A percentile compares a stretch with the other conserved stretches of the same genome.
Conservation (phyloP, 2,888 invertebrate species). For the Apodemia hepburni region DNA sequence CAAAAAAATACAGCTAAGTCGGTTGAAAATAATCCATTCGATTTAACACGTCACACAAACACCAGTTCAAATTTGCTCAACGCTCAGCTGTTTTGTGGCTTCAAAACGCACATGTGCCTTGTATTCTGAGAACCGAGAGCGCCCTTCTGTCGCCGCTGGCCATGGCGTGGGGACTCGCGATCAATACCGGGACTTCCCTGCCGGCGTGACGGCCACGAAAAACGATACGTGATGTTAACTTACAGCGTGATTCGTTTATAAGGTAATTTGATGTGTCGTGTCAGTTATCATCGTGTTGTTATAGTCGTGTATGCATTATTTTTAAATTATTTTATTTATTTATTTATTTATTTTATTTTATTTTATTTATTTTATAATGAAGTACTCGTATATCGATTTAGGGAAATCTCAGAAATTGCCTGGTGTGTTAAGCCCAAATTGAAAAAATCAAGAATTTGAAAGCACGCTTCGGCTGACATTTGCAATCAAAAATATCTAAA, state of each 20-base stretch:
- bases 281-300: neutral
- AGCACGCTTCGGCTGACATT: too few species aligned
- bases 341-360: too few species aligned
- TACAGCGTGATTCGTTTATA: conserved; percentile 7
- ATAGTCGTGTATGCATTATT: neutral
- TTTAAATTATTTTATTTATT: too few species aligned
- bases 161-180: conserved; percentile 70
- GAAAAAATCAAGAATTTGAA: too few species aligned
- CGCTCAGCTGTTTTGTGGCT: conserved; percentile 26
- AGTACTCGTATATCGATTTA: too few species aligned
- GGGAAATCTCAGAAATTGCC: too few species aligned
- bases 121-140: conserved; percentile 60
- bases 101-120: conserved; percentile 46
- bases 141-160: conserved; percentile 73
- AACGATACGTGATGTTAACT: conserved; percentile 15
- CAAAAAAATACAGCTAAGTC: too few species aligned
- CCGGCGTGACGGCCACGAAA: conserved; percentile 41
- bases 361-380: too few species aligned
- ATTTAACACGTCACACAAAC: neutral
- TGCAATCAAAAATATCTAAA: too few species aligned
- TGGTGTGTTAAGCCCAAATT: too few species aligned
- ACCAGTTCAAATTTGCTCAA: conserved; percentile 15
- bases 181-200: conserved; percentile 74
- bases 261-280: neutral
- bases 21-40: conserved; percentile 3